These are phyloP conservation scores for Coelogynopora nodosa DNA, from an alignment of 2,888 invertebrate genomes.

Conservation along the genomic window DNA sequence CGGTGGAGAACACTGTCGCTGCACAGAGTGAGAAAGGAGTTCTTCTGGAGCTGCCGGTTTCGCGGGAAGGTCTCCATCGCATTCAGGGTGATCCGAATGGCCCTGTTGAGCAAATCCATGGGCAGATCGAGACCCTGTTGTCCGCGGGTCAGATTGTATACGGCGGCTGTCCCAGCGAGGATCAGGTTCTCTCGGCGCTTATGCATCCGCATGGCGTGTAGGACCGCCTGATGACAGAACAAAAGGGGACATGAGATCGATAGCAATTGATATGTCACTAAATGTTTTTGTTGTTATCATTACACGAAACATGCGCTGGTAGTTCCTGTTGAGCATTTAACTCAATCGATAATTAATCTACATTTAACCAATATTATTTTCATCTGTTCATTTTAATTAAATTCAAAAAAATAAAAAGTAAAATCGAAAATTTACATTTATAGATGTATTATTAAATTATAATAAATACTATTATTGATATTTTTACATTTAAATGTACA, in stretches of 20 bases:
- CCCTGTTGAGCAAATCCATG: constrained; percentile 67
- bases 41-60: constrained; percentile 71
- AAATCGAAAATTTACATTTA: background rate
- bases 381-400: background rate
- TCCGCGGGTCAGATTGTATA: constrained; percentile 71
- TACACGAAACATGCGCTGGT: too few species aligned
- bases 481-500: too few species aligned
- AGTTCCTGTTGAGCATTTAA: too few species aligned
- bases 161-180: constrained; percentile 72
- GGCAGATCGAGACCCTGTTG: constrained; percentile 63
- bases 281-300: too few species aligned
- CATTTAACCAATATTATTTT: too few species aligned
- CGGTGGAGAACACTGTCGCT: constrained; percentile 74
- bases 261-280: too few species aligned
- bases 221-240: background rate
- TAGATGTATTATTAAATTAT: background rate
- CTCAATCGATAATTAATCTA: too few species aligned
- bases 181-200: constrained; percentile 16
- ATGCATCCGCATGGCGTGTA: constrained; percentile 14
- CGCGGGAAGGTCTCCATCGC: constrained; percentile 71
- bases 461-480: background rate
- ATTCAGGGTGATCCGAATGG: constrained; percentile 68
- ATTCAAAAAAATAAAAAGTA: background rate
- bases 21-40: constrained; percentile 71
- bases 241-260: too few species aligned